Evolutionary conservation across 2,113 vertebrate species (phyloP).

Genomic region (Ictidomys tridecemlineatus): DNA sequence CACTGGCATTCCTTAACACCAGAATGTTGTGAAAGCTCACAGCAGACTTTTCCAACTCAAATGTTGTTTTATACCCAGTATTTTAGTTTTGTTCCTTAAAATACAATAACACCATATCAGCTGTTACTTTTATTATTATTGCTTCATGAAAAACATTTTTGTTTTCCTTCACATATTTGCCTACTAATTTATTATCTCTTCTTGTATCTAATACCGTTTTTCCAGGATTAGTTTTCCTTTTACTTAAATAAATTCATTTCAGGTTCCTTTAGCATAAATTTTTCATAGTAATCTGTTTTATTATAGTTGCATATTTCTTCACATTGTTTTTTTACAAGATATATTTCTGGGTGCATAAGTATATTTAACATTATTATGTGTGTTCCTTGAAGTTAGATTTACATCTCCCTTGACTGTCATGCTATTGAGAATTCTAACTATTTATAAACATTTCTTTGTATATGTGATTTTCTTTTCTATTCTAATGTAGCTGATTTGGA

Average conservation of each 20-base stretch:
- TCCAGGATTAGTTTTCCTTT: neutral
- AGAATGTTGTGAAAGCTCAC: neutral
- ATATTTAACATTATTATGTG: neutral
- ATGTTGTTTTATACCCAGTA: neutral
- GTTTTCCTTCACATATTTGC: neutral
- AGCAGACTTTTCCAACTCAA: neutral
- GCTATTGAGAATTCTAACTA: neutral
- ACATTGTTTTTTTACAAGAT: neutral
- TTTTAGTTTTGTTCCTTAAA: neutral
- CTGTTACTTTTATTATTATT: neutral
- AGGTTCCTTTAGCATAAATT: neutral
- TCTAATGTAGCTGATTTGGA: neutral
- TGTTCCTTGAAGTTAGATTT: neutral
- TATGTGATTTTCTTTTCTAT: neutral
- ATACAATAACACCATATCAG: neutral
- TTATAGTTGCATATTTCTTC: neutral
- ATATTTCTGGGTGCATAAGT: neutral
- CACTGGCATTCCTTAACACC: neutral
- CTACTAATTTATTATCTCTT: neutral
- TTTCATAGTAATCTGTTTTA: neutral
- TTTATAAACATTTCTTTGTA: neutral
- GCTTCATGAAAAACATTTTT: neutral
- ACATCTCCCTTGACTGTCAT: neutral
- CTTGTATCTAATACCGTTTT: neutral
- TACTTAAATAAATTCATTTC: neutral